Conservation (phyloP, 2,888 invertebrate species). For the Ceratothoa steindachneri region DNA sequence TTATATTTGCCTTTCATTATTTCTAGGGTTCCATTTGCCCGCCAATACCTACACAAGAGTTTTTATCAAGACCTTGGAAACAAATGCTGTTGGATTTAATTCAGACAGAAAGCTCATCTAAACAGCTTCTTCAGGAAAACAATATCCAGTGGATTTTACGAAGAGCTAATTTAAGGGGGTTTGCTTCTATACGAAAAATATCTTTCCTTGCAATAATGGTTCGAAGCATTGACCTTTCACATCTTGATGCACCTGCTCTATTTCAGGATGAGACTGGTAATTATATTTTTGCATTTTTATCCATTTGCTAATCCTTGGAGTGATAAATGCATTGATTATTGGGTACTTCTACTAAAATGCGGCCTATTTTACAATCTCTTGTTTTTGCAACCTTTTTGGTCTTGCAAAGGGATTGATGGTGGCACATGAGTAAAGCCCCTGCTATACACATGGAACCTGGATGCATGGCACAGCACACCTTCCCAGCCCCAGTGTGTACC, state of each 20-base stretch:
- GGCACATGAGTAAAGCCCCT: no score
- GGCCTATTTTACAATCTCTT: no score
- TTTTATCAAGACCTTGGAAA: slow-evolving; percentile 25
- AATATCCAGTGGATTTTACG: slow-evolving; percentile 26
- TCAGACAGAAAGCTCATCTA: not conserved
- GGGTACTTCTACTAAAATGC: no score
- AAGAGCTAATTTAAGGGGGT: slow-evolving; percentile 20
- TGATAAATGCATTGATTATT: no score
- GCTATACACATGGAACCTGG: no score
- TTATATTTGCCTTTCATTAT: not conserved
- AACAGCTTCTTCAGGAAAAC: slow-evolving; percentile 16
- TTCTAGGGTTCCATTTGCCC: slow-evolving; percentile 17
- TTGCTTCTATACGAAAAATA: slow-evolving; percentile 25
- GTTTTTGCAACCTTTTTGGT: no score
- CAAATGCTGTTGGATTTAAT: slow-evolving; percentile 30
- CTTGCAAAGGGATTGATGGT: no score
- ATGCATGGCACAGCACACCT: no score
- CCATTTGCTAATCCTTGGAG: not conserved
- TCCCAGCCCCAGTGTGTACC: no score
- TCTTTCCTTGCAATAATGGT: slow-evolving; percentile 34
- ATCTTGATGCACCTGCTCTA: slow-evolving; percentile 14
- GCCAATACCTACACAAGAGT: slow-evolving; percentile 20
- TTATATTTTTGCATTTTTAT: not conserved
- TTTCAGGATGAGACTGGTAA: slow-evolving; percentile 33
- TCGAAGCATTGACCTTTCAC: slow-evolving; percentile 16